phyloP scores from a whole-genome alignment of 2,888 invertebrate genomes.

The Cheilosia vulpina region DNA sequence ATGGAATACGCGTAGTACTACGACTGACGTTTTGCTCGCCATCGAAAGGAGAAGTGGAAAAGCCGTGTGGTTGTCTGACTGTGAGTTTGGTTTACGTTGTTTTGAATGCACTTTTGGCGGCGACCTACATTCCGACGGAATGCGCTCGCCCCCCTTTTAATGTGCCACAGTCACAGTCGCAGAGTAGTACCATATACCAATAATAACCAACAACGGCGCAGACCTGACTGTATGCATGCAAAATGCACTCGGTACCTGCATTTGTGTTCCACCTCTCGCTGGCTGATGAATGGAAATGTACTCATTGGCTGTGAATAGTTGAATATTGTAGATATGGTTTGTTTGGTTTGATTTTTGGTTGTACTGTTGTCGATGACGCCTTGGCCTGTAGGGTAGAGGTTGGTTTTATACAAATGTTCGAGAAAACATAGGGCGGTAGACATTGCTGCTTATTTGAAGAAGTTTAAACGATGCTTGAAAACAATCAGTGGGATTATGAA shows the following conservation, averaged over 20 bases:
- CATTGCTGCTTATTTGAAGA: too few relatives aligned
- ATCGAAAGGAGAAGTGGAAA: constrained; percentile 72
- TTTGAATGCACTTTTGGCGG: constrained; percentile 69
- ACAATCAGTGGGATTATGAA: too few relatives aligned
- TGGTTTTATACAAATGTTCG: background rate
- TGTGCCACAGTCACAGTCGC: background rate
- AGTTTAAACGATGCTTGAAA: too few relatives aligned
- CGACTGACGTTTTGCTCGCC: constrained; percentile 40
- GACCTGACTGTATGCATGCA: constrained; percentile 30
- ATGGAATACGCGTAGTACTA: background rate
- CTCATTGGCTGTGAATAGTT: constrained; percentile 6
- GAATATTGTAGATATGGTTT: constrained; percentile 3
- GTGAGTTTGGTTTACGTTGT: constrained; percentile 28
- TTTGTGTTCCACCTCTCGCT: constrained; percentile 20
- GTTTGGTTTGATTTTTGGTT: constrained; percentile 19
- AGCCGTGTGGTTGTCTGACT: constrained; percentile 65
- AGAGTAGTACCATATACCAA: too few relatives aligned
- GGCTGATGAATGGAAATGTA: constrained; percentile 58
- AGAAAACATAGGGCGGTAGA: too few relatives aligned
- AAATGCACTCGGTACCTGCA: constrained; percentile 18
- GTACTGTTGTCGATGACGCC: background rate
- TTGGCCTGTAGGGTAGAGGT: background rate
- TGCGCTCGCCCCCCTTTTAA: constrained; percentile 12
- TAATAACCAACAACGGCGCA: background rate
- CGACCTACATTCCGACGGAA: constrained; percentile 70